Base-by-base conservation (phyloP, 1,140 invertebrate genomes). In the Fopius arisanus region DNA sequence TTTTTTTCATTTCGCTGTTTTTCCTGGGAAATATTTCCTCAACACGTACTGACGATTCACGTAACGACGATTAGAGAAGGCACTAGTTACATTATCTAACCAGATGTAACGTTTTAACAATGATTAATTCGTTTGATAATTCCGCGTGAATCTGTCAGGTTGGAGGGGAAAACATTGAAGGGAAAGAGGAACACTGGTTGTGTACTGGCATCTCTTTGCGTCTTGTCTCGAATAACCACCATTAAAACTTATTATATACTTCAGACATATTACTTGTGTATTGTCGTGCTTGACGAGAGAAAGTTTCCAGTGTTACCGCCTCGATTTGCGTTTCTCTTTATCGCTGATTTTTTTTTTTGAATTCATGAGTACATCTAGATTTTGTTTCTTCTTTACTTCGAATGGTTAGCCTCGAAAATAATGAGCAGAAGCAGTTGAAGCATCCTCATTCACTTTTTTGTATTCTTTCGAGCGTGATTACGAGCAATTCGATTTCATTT, bases 201-300 rank as follows among this genome's bases (percentile, higher is more conserved):
- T 83, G 83, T 83, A 86, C 83, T 86, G 85, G 83, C 85, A 86
- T 85, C 79, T 81, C 77, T 77, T 83, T 84, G 74, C 76, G 77
- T 75, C 68, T 73, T 78, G 74, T 73, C 51, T 54, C 54, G 37
- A 41, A 23, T 19, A 67, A 67, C 67, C 67, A 54, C 43, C 67
- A 68, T 51, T 69, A 51, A 54, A 9, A 66, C 37, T 66, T 67
- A 51, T 68, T 74, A 66, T 71, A 70, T 69, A 59, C 69, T 76
- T 75, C 63, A 67, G 31, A 75, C 77, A 71, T 54, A 72, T 75
- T 67, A 68, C 23, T 78, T 68, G 66, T 73, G 69, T 74, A 72
- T 73, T 74, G 62, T 68, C 43, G 75, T 63, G 33, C 12, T 54
- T 54, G 41, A 70, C 10, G 62, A 67, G 67, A 70, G 72, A 73